These are phyloP conservation scores for Pentamera pediparva DNA, from an alignment of 53 echinoderm and acorn worm species.

Conservation along the genomic window DNA sequence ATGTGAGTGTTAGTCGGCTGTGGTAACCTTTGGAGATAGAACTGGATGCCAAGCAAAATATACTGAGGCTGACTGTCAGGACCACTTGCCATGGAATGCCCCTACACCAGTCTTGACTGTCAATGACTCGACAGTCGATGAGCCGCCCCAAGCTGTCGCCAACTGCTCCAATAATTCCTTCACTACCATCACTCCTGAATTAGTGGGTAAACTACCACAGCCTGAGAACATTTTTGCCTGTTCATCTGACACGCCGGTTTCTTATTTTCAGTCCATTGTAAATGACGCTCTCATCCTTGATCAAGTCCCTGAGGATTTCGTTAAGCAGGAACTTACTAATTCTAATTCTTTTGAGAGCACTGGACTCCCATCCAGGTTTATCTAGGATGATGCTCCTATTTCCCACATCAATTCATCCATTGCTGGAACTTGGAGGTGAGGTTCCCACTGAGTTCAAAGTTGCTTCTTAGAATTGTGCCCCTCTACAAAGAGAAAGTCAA, in stretches of 20 bases:
- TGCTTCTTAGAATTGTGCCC: no score
- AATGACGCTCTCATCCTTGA: background rate
- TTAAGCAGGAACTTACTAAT: background rate
- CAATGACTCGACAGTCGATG: background rate
- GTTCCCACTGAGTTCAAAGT: no score
- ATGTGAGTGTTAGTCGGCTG: no score
- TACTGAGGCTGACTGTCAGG: no score
- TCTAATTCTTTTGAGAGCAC: slow-evolving; percentile 25
- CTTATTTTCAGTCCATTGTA: background rate
- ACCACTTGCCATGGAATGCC: no score
- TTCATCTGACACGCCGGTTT: background rate
- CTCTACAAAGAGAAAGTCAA: no score
- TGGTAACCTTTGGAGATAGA: no score
- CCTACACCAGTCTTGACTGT: background rate
- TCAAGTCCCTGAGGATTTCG: background rate
- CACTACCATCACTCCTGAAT: background rate
- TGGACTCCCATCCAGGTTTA: slow-evolving; percentile 27
- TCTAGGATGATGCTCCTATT: slow-evolving; percentile 31
- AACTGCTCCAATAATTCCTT: background rate
- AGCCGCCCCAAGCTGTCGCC: background rate
- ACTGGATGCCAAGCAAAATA: no score
- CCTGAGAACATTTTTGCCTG: background rate
- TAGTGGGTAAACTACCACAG: background rate
- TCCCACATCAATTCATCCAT: no score
- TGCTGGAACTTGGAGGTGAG: no score